A percentile compares a stretch with the other conserved stretches of the same genome.
These are phyloP conservation scores for Rosalia funebris DNA, from an alignment of 2,888 invertebrate species.

Conservation along the genomic window DNA sequence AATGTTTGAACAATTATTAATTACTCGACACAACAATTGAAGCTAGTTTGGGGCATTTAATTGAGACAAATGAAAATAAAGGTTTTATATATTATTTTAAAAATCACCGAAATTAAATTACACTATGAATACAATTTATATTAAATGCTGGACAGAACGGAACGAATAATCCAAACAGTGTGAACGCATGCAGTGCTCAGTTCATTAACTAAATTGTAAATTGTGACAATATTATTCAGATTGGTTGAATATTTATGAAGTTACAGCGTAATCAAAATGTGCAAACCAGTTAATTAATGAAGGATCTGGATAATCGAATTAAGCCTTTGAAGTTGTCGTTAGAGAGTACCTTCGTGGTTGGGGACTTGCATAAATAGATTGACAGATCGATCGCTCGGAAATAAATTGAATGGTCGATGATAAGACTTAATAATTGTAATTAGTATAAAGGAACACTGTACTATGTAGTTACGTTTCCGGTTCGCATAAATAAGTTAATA, in stretches of 20 bases:
- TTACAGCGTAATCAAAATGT: constrained; percentile 56
- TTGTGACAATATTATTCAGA: constrained; percentile 55
- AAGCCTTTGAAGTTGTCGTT: constrained; percentile 51
- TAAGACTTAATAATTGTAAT: constrained; percentile 22
- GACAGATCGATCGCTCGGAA: constrained; percentile 26
- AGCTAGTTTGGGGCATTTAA: no score
- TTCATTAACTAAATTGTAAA: constrained; percentile 58
- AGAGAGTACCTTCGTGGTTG: constrained; percentile 33
- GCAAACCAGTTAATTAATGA: constrained; percentile 55
- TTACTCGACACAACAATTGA: not conserved
- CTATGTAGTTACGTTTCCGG: not conserved
- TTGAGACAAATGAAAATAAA: no score
- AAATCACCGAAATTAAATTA: constrained; percentile 27
- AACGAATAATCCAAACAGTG: constrained; percentile 45
- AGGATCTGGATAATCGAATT: constrained; percentile 54
- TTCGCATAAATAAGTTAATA: no score
- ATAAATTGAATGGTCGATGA: constrained; percentile 30
- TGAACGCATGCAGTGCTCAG: constrained; percentile 44
- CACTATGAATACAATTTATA: constrained; percentile 35
- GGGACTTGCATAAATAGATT: constrained; percentile 10
- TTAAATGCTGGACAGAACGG: constrained; percentile 24
- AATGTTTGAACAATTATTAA: not conserved
- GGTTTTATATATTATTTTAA: not conserved
- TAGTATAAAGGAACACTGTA: constrained; percentile 14
- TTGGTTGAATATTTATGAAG: constrained; percentile 59